These are phyloP conservation scores for Rhagonycha lutea DNA, from an alignment of 2,888 invertebrate species.

Conservation along the genomic window DNA sequence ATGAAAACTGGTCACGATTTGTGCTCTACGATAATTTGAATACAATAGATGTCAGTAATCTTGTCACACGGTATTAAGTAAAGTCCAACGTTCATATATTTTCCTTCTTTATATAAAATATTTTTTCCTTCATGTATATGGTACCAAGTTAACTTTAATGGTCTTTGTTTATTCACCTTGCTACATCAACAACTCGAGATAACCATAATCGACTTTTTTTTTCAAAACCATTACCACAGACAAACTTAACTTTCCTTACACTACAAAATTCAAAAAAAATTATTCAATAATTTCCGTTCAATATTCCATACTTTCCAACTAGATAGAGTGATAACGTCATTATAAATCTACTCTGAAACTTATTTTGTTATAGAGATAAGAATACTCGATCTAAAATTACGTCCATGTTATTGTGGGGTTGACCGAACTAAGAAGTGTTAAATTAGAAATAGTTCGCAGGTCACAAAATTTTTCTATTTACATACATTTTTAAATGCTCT, in stretches of 20 bases:
- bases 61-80: slow-evolving; percentile 32
- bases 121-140: background rate
- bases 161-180: background rate
- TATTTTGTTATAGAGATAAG: background rate
- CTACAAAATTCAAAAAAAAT: background rate
- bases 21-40: slow-evolving; percentile 52
- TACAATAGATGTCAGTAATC: slow-evolving; percentile 53
- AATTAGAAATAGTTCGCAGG: background rate
- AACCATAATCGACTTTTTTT: background rate
- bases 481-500: background rate
- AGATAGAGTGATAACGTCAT: background rate
- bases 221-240: too few relatives aligned
- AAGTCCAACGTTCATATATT: slow-evolving; percentile 13
- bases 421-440: background rate
- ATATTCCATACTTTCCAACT: background rate
- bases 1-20: slow-evolving; percentile 51
- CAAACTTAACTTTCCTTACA: background rate
- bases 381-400: background rate
- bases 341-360: background rate
- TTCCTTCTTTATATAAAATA: slow-evolving; percentile 14
- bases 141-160: background rate
- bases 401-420: background rate
- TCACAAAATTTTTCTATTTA: background rate
- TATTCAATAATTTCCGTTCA: background rate
- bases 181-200: background rate